phyloP scores from a whole-genome alignment of 2,888 invertebrate genomes.

The Lasioglossum marginatum region DNA sequence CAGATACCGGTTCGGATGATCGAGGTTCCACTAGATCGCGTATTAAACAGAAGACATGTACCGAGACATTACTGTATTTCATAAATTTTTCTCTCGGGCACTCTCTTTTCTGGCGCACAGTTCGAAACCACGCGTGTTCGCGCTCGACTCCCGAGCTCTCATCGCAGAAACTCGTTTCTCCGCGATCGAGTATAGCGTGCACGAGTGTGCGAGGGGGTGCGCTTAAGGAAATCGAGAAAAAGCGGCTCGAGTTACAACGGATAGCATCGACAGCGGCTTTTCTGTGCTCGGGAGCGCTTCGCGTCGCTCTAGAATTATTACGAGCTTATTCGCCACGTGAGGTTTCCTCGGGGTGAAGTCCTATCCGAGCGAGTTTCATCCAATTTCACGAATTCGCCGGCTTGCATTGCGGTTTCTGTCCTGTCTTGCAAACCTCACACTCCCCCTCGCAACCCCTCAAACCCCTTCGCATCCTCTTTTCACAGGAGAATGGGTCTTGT shows the following conservation, averaged over 20 bases:
- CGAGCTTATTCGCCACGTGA: constrained; percentile 68
- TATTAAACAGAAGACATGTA: too few relatives aligned
- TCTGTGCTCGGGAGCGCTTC: constrained; percentile 15
- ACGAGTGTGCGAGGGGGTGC: neutral
- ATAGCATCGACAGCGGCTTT: constrained; percentile 32
- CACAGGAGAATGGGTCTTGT: neutral
- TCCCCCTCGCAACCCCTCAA: neutral
- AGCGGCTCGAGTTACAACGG: constrained; percentile 42
- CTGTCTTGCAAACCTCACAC: neutral
- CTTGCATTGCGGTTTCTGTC: constrained; percentile 54
- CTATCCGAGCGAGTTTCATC: constrained; percentile 74
- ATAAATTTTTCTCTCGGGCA: too few relatives aligned
- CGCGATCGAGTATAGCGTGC: neutral
- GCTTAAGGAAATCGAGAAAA: constrained; percentile 47
- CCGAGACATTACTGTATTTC: too few relatives aligned
- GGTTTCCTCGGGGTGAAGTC: constrained; percentile 77
- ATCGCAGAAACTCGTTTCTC: constrained; percentile 26
- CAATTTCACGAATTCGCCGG: constrained; percentile 74
- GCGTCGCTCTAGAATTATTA: constrained; percentile 70
- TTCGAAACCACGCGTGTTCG: neutral
- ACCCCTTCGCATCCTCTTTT: neutral
- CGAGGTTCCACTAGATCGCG: too few relatives aligned
- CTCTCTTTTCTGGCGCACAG: too few relatives aligned
- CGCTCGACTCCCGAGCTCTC: neutral
- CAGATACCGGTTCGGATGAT: too few relatives aligned